phyloP scores from a whole-genome alignment of 1,140 invertebrate species.

The Uloborus diversus region DNA sequence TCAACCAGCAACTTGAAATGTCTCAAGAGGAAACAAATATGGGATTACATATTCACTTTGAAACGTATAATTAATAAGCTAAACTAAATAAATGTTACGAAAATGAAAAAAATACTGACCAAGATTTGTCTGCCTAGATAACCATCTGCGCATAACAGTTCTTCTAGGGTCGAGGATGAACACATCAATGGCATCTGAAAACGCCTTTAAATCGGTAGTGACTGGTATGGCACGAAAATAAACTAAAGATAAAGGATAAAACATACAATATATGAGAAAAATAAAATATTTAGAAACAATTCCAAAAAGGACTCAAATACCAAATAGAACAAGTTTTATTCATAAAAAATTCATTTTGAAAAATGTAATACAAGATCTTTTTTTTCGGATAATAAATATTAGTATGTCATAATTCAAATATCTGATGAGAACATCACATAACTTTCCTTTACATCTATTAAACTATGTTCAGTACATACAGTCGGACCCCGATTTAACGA shows the following conservation, averaged over 20 bases:
- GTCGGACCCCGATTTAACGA: no score
- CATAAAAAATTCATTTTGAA: not conserved
- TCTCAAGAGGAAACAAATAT: no score
- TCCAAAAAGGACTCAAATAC: not conserved
- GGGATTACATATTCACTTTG: no score
- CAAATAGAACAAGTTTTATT: not conserved
- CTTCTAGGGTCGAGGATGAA: conserved; percentile 87
- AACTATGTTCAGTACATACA: no score
- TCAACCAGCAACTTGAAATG: no score
- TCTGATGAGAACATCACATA: no score
- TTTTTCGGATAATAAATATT: not conserved
- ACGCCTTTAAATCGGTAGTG: conserved; percentile 86
- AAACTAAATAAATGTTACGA: not conserved
- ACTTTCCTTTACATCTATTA: no score
- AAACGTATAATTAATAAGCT: no score
- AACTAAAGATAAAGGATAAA: conserved; percentile 68
- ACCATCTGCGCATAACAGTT: conserved; percentile 87
- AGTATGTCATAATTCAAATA: not conserved
- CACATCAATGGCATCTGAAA: conserved; percentile 87
- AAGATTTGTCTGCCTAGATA: conserved; percentile 78
- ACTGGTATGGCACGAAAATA: conserved; percentile 88
- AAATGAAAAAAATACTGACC: conserved; percentile 59
- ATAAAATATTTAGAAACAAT: not conserved
- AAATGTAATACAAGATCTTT: not conserved
- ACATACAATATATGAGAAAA: not conserved